Evolutionary conservation across 2,888 invertebrate genomes (phyloP).

Genomic region (Acanthoscelides obtectus): DNA sequence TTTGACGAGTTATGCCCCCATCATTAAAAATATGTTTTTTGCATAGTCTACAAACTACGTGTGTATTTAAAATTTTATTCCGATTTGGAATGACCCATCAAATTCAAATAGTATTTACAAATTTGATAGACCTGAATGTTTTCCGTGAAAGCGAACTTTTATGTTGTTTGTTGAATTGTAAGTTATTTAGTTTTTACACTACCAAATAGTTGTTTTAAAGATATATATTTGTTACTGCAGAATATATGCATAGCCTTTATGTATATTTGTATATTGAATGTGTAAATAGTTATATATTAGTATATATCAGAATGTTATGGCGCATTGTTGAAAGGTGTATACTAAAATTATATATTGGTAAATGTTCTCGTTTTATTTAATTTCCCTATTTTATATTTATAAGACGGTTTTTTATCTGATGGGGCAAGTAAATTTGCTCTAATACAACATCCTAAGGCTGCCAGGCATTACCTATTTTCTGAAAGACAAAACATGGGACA

Average conservation of each 20-base stretch:
- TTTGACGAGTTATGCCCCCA: background rate
- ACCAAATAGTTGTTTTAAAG: constrained; percentile 13
- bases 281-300: constrained; percentile 31
- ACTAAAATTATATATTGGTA: background rate
- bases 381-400: background rate
- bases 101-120: constrained; percentile 23
- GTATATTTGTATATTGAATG: constrained; percentile 31
- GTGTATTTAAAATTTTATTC: constrained; percentile 20
- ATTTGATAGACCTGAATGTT: constrained; percentile 30
- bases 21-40: constrained; percentile 1
- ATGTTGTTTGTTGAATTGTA: background rate
- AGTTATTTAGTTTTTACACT: constrained; percentile 17
- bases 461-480: too few species aligned
- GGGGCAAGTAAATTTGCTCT: too few species aligned
- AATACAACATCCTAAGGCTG: too few species aligned
- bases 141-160: constrained; percentile 35
- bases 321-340: background rate
- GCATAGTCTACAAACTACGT: constrained; percentile 1
- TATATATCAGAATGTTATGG: constrained; percentile 16
- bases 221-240: constrained; percentile 5
- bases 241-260: constrained; percentile 12
- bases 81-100: constrained; percentile 26
- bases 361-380: background rate
- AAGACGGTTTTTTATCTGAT: too few species aligned
- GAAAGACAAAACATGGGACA: too few species aligned